Conservation (phyloP, 2,888 invertebrate species). For the Drosophila lacicola region DNA sequence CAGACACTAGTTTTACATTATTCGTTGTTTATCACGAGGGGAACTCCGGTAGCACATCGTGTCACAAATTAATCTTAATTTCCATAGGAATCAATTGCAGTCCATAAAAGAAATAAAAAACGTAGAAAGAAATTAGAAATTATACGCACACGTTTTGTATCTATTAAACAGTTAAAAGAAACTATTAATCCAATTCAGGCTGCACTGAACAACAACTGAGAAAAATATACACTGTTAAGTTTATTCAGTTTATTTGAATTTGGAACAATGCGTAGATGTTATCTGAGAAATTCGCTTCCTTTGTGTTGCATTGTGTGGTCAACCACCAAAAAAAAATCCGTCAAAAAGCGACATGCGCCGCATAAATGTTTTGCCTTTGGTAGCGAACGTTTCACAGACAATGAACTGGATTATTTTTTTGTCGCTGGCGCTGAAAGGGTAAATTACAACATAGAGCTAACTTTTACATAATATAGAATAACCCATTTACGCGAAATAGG, state of each 20-base stretch:
- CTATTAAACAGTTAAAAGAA: too few species aligned
- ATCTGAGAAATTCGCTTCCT: conserved; percentile 35
- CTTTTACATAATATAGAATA: conserved; percentile 8
- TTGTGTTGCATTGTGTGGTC: conserved; percentile 28
- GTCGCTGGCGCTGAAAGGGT: conserved; percentile 55
- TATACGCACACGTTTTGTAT: too few species aligned
- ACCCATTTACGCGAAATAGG: conserved; percentile 29
- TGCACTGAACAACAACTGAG: not conserved
- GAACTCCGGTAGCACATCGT: not conserved
- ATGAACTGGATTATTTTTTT: conserved; percentile 58
- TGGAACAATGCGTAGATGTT: conserved; percentile 54
- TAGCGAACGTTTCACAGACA: conserved; percentile 32
- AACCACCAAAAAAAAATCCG: conserved; percentile 19
- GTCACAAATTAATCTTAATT: conserved; percentile 8
- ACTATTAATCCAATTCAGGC: conserved; percentile 14
- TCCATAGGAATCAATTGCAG: conserved; percentile 4
- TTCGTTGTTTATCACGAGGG: not conserved
- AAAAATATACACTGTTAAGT: not conserved
- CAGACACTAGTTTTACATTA: conserved; percentile 10
- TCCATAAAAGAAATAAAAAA: too few species aligned
- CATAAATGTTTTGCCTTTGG: conserved; percentile 20
- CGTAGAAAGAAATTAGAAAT: too few species aligned
- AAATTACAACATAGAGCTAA: not conserved
- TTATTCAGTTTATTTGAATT: conserved; percentile 23
- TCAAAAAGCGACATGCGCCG: not conserved